Conservation (phyloP, 2,888 invertebrate genomes). For the Tolmerus cingulatus region DNA sequence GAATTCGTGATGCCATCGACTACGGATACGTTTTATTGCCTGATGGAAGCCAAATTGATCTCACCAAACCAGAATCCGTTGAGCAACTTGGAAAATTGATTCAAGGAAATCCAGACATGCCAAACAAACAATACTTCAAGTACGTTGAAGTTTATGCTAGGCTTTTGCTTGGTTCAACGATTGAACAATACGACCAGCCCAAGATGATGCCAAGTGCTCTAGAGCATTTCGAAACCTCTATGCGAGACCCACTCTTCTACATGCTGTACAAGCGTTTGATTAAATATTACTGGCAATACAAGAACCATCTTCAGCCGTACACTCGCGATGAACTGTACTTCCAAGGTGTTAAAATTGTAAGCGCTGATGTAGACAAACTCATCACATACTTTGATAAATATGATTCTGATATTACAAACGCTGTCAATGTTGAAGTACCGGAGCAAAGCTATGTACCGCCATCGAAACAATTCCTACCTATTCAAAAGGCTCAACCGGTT, state of each 20-base stretch:
- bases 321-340: constrained; percentile 68
- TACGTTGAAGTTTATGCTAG: constrained; percentile 68
- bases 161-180: constrained; percentile 66
- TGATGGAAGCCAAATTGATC: constrained; percentile 67
- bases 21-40: constrained; percentile 63
- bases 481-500: background rate
- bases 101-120: constrained; percentile 71
- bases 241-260: constrained; percentile 79
- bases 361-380: constrained; percentile 69
- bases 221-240: constrained; percentile 71
- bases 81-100: constrained; percentile 72
- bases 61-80: constrained; percentile 70
- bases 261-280: constrained; percentile 71
- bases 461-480: background rate
- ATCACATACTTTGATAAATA: constrained; percentile 73
- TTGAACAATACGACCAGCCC: constrained; percentile 51
- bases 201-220: constrained; percentile 64
- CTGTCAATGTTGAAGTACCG: constrained; percentile 58
- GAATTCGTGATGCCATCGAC: constrained; percentile 66
- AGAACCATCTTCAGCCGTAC: constrained; percentile 69
- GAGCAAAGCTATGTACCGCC: background rate
- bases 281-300: constrained; percentile 69
- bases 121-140: constrained; percentile 69
- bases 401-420: constrained; percentile 70
- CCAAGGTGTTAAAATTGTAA: constrained; percentile 70